phyloP scores from a whole-genome alignment of 2,797 vertebrate genomes.

The Phataginus tricuspis region DNA sequence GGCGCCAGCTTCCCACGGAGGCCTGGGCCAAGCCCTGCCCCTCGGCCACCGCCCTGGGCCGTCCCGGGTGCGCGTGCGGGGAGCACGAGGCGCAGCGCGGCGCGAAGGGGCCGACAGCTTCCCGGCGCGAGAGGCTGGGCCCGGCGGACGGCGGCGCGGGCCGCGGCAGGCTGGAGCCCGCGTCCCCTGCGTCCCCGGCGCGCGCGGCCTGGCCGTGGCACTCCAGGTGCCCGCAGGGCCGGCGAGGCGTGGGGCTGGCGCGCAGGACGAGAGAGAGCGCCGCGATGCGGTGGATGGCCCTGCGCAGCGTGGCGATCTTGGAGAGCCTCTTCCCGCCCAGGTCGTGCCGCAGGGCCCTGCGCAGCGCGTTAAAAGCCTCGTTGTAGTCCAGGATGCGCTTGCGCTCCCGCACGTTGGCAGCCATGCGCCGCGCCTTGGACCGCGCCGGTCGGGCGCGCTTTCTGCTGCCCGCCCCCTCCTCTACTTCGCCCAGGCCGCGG shows the following conservation, averaged over 20 bases:
- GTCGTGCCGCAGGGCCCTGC: slow-evolving; percentile 93
- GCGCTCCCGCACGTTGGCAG: slow-evolving; percentile 95
- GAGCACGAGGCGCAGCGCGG: slow-evolving; percentile 76
- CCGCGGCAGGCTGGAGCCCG: background rate
- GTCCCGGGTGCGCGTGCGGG: slow-evolving; percentile 44
- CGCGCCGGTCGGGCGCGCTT: slow-evolving; percentile 90
- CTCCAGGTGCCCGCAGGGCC: slow-evolving; percentile 85
- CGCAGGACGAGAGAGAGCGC: slow-evolving; percentile 92
- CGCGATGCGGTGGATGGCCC: slow-evolving; percentile 93
- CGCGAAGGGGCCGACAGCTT: background rate
- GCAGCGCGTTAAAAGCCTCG: slow-evolving; percentile 96
- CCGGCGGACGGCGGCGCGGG: background rate
- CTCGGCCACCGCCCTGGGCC: background rate
- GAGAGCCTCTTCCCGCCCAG: slow-evolving; percentile 95
- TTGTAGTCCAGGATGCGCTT: slow-evolving; percentile 99
- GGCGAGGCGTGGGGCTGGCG: slow-evolving; percentile 80
- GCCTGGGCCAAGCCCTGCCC: slow-evolving; percentile 32
- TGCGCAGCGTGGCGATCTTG: slow-evolving; percentile 95
- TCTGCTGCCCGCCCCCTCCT: slow-evolving; percentile 85
- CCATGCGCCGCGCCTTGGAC: slow-evolving; percentile 93
- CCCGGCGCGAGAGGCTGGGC: background rate
- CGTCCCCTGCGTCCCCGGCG: fast-evolving
- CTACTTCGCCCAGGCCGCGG: slow-evolving; percentile 77
- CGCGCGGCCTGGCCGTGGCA: slow-evolving; percentile 65
- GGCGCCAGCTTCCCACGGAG: slow-evolving; percentile 85